Conservation (phyloP, 35 echinoderm and acorn worm species). For the Diadema setosum region DNA sequence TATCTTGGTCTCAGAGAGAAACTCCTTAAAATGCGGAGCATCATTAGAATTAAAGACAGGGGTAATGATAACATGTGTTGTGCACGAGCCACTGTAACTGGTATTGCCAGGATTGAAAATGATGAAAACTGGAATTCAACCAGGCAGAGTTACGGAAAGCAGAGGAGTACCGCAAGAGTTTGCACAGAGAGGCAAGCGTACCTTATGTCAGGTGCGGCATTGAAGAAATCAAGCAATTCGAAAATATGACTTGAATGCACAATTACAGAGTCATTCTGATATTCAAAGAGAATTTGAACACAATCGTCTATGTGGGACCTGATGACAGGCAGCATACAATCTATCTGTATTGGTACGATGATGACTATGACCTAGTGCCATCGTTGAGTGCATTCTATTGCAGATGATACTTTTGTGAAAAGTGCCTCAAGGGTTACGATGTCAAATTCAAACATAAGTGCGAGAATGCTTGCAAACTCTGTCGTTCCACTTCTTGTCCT, state of each 20-base stretch:
- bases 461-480: neutral
- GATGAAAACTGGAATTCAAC: conserved; percentile 23
- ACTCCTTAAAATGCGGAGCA: too few species aligned
- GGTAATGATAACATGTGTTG: conserved; percentile 52
- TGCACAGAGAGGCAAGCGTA: conserved; percentile 18
- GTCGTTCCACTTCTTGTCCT: neutral
- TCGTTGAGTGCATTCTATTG: neutral
- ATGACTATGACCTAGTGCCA: conserved; percentile 3
- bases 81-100: conserved; percentile 16
- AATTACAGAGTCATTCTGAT: conserved; percentile 25
- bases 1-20: too few species aligned
- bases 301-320: conserved; percentile 11
- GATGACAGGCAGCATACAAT: neutral
- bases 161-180: conserved; percentile 3
- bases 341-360: neutral
- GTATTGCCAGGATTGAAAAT: neutral
- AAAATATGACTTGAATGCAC: neutral
- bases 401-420: conserved; percentile 8
- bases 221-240: conserved; percentile 32
- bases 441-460: neutral
- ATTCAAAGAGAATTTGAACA: neutral
- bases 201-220: conserved; percentile 17
- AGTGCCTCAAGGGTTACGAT: conserved; percentile 8
- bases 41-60: too few species aligned
- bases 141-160: neutral